phyloP scores from a whole-genome alignment of 1,140 invertebrate genomes.

The Atopsyche davidsoni region DNA sequence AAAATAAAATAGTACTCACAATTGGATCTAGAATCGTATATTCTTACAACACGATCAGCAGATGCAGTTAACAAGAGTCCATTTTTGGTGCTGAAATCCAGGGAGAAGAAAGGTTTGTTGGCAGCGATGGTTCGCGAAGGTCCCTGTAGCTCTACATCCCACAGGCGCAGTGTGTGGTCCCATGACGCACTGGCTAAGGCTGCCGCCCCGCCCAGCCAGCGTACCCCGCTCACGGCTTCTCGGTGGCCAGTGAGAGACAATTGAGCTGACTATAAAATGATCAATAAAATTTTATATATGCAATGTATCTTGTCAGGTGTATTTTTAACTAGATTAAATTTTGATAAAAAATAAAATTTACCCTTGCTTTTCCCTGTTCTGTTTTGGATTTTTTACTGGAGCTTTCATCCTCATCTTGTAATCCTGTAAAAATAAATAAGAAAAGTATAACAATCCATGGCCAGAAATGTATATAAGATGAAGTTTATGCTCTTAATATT shows the following conservation, averaged over 20 bases:
- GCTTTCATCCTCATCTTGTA: slow-evolving; percentile 46
- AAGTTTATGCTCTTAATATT: neutral
- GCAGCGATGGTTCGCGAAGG: slow-evolving; percentile 31
- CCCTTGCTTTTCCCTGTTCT: slow-evolving; percentile 44
- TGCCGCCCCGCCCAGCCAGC: slow-evolving; percentile 72
- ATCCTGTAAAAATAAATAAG: slow-evolving; percentile 33
- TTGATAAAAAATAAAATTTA: slow-evolving; percentile 33
- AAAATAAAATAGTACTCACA: slow-evolving; percentile 55
- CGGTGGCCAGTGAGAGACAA: slow-evolving; percentile 88
- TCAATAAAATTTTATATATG: neutral
- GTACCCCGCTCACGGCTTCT: slow-evolving; percentile 78
- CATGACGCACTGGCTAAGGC: slow-evolving; percentile 81
- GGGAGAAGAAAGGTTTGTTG: slow-evolving; percentile 86
- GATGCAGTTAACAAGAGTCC: slow-evolving; percentile 76
- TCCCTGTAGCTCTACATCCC: slow-evolving; percentile 75
- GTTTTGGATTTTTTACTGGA: slow-evolving; percentile 46
- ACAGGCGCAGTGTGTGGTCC: slow-evolving; percentile 93
- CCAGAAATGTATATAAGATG: neutral
- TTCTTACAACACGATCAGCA: slow-evolving; percentile 79
- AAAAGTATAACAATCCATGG: neutral
- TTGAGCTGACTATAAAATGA: slow-evolving; percentile 64
- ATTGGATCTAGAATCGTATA: slow-evolving; percentile 87
- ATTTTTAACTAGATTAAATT: neutral
- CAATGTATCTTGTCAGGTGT: neutral
- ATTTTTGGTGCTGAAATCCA: slow-evolving; percentile 75